Conservation (phyloP, 2,888 invertebrate genomes). For the Mesorhabditis belari region DNA sequence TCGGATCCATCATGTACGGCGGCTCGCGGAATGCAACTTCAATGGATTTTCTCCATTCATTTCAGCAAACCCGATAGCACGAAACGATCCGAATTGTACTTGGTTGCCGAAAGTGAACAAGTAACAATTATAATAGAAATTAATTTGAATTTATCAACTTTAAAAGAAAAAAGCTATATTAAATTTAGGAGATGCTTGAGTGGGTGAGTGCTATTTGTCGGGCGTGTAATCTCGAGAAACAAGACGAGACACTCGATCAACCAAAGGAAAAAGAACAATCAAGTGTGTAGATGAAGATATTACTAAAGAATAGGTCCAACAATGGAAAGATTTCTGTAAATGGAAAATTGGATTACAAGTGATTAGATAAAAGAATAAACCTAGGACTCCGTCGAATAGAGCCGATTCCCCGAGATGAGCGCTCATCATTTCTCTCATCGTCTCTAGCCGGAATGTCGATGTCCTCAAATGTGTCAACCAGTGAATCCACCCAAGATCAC, state of each 20-base stretch:
- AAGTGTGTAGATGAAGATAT: not conserved
- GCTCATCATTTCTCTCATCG: not conserved
- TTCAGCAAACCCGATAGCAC: slow-evolving; percentile 1
- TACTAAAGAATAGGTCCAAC: too few relatives aligned
- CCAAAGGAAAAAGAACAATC: not conserved
- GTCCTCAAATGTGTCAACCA: not conserved
- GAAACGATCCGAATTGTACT: not conserved
- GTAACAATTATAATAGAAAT: not conserved
- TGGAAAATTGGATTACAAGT: too few relatives aligned
- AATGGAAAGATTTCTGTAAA: too few relatives aligned
- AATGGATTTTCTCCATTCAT: slow-evolving; percentile 7
- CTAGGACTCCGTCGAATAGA: too few relatives aligned
- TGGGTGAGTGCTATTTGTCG: not conserved
- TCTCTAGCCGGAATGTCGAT: not conserved
- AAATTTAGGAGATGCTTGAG: not conserved
- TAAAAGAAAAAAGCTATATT: not conserved
- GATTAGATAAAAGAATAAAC: too few relatives aligned
- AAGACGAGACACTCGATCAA: not conserved
- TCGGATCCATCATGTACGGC: not conserved
- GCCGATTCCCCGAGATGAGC: too few relatives aligned
- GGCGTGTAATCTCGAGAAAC: not conserved
- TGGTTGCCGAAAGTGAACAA: not conserved
- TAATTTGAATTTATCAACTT: not conserved
- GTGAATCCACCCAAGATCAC: not conserved
- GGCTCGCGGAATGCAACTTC: not conserved